Evolutionary conservation across 2,888 invertebrate species (phyloP), one percentile per base, ranked within the genome.

Genomic region (Epicampocera succincta): DNA sequence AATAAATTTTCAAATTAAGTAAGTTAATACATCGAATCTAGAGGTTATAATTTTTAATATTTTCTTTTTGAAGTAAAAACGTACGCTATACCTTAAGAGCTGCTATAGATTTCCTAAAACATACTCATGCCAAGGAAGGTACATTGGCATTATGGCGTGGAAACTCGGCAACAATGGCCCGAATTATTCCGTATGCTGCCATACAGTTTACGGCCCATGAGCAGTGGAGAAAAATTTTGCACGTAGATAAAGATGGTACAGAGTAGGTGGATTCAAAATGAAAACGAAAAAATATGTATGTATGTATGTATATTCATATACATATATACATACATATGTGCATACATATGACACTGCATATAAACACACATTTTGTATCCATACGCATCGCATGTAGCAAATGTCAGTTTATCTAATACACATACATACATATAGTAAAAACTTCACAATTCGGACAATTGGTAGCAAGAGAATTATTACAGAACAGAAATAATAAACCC

Each of bases 161-260:
- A 3, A 99, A 99, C 93, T 97, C 98, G 84, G 99, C 99, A 4
- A 99, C 99, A 0, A 97, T 99, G 97, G 98, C 97, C 15, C 93
- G 99, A 75, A 98, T 99, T 82, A 93, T 99, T 66, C 99, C 99
- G 0, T 99, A 99, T 91, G 98, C 99, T 21, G 97, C 99, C 52
- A 96, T 99, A 85, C 99, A 99, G 92, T 99, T 99, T 91, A 96
- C 98, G 0, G 95, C 99, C 46, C 98, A 99, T 91, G 99, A 99
- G 92, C 99, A 99, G 91, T 99, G 97, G 96, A 98, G 98, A 90
- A 93, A 94, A 84, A 90, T 96, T 58, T 92, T 99, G 1, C 91
- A 92, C 11, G 94, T 96, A n/a, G 95, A 96, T 92, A 91, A 93
- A 85, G 90, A 91, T 83, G 91, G 92, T 74, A 80, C 87, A 83